Evolutionary conservation across 2,888 invertebrate genomes (phyloP).

Genomic region (Sesia bembeciformis): DNA sequence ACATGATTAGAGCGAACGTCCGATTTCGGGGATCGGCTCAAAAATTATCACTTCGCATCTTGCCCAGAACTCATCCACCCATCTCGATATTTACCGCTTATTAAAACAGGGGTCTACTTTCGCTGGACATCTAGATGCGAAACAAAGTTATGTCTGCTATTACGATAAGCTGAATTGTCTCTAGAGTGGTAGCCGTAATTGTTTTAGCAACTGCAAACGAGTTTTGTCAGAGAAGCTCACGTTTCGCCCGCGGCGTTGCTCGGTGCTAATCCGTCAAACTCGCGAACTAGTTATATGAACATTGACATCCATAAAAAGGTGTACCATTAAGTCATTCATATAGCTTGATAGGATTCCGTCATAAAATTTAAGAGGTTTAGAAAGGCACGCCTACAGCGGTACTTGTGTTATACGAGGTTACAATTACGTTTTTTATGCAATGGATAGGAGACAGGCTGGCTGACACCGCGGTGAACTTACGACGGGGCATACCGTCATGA

Average conservation of each 20-base stretch:
- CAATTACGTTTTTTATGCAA: too few species aligned
- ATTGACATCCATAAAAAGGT: not conserved
- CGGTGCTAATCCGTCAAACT: conserved; percentile 8
- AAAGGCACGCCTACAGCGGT: not conserved
- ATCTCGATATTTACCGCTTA: not conserved
- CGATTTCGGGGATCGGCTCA: conserved; percentile 24
- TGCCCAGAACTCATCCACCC: not conserved
- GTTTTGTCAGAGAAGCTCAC: conserved; percentile 3
- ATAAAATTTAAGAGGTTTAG: not conserved
- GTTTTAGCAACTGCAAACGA: not conserved
- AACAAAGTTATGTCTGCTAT: not conserved
- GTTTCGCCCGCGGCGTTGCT: conserved; percentile 6
- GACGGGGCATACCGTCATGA: too few species aligned
- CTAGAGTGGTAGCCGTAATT: not conserved
- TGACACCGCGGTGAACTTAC: too few species aligned
- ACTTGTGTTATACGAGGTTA: not conserved
- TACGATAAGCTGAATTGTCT: not conserved
- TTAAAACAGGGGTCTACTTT: not conserved
- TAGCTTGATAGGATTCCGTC: not conserved
- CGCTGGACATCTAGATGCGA: not conserved
- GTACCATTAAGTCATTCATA: not conserved
- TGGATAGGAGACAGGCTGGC: too few species aligned
- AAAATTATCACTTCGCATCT: conserved; percentile 23
- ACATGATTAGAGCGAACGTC: conserved; percentile 21
- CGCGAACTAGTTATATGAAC: conserved; percentile 6